A percentile compares a stretch with the other conserved stretches of the same genome.
Conservation (phyloP, 2,888 invertebrate species). For the Notodromas monacha region DNA sequence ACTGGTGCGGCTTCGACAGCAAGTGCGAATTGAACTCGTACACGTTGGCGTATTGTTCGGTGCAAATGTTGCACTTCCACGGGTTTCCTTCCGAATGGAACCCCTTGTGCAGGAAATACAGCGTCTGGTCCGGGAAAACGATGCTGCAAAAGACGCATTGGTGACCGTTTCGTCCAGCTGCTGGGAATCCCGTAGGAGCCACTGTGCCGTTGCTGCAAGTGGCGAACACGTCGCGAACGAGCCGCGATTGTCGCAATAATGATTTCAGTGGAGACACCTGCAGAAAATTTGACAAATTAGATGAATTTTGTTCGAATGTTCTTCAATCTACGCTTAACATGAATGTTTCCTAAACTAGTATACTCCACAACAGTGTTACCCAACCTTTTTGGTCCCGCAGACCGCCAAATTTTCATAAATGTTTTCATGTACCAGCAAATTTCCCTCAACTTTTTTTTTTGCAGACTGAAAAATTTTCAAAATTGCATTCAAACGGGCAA, state of each 20-base stretch:
- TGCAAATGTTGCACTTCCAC: conserved; percentile 90
- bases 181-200: conserved; percentile 1
- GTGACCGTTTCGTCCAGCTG: conserved; percentile 2
- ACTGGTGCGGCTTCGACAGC: conserved; percentile 69
- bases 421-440: no score
- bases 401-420: conserved; percentile 6
- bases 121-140: conserved; percentile 71
- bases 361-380: no score
- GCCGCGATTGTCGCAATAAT: conserved; percentile 28
- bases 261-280: conserved; percentile 47
- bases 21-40: conserved; percentile 91
- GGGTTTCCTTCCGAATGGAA: conserved; percentile 90
- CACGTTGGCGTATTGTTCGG: conserved; percentile 68
- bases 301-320: no score
- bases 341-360: no score
- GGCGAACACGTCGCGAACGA: conserved; percentile 7
- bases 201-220: no score
- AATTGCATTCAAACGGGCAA: no score
- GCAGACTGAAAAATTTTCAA: no score
- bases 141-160: conserved; percentile 75
- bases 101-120: conserved; percentile 87
- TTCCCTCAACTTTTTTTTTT: no score
- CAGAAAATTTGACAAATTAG: no score
- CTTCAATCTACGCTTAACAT: no score
- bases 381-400: neutral